Evolutionary conservation across 1,140 invertebrate species (phyloP), one percentile per base, ranked within the genome.

Genomic region (Neodiprion virginianus): DNA sequence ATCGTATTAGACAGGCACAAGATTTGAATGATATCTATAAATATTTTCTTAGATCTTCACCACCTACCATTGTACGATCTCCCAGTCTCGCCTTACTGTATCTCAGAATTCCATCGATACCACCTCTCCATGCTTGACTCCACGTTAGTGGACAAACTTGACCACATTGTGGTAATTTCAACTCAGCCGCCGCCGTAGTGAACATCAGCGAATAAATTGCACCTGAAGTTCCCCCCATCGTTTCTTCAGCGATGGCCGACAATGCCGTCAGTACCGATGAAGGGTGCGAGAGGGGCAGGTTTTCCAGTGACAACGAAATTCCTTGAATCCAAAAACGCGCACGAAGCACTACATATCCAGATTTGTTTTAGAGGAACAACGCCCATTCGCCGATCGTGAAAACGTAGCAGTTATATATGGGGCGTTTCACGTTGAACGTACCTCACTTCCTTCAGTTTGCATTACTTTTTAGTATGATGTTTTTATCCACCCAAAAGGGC

Each of bases 71-170:
- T 50, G 95, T 95, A 80, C 95, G 90, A 82, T 96, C 93, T 1
- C 95, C 95, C 10, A 91, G 88, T 76, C 90, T 89, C 0, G 94
- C 94, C 75, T 92, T 91, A 14, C 94, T 94, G 83, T 96, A 95
- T 79, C 92, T 94, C 72, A 89, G 89, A 8, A 95, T 90, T 0
- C 90, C 90, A 48, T 89, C 79, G 66, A 94, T 86, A 1, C 90
- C 92, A 12, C 79, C 83, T 72, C 87, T 80, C 82, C 91, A 90
- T 0, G 90, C 89, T 21, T 79, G 17, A 10, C 85, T 75, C 92
- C 92, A 94, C 11, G 84, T 75, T 1, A 75, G 73, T 72, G 82
- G 70, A 80, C 83, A 65, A 79, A 79, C 21, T 68, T 74, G 79
- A 74, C 81, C 50, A 77, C 78, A 11, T 10, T 70, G 86, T 88